Conservation (phyloP, 2,797 vertebrate species). For the Eulemur coronatus region DNA sequence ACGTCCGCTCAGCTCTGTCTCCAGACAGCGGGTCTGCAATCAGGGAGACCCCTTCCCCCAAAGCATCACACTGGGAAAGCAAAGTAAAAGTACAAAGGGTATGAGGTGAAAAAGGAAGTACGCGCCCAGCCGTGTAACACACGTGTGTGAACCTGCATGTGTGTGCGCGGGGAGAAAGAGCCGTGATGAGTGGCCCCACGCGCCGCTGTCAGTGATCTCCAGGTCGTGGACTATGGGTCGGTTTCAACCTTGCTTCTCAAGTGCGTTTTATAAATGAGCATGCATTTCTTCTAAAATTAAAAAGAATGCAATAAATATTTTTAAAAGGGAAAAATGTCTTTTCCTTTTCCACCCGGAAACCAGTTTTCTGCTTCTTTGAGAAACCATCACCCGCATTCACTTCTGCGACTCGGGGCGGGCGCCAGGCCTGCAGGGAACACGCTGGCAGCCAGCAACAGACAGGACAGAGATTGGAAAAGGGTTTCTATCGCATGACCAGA, state of each 20-base stretch:
- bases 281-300: not conserved
- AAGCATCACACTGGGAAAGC: no score
- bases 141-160: no score
- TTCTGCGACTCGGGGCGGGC: no score
- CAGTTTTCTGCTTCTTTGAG: not conserved
- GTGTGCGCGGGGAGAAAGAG: fast-evolving
- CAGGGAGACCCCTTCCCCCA: fast-evolving
- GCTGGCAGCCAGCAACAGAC: not conserved
- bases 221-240: not conserved
- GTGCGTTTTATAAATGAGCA: not conserved
- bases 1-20: not conserved
- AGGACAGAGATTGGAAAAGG: fast-evolving
- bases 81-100: fast-evolving
- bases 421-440: not conserved
- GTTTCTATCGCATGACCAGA: fast-evolving
- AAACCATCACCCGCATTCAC: not conserved
- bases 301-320: not conserved
- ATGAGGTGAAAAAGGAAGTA: fast-evolving
- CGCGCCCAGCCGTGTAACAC: no score
- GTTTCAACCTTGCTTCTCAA: not conserved
- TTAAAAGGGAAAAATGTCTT: not conserved
- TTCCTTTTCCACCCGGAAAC: not conserved
- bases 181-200: fast-evolving
- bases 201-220: fast-evolving
- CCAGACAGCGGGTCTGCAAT: not conserved